phyloP scores from a whole-genome alignment of 64 coral and sea anemone genomes.

The Orbicella faveolata region DNA sequence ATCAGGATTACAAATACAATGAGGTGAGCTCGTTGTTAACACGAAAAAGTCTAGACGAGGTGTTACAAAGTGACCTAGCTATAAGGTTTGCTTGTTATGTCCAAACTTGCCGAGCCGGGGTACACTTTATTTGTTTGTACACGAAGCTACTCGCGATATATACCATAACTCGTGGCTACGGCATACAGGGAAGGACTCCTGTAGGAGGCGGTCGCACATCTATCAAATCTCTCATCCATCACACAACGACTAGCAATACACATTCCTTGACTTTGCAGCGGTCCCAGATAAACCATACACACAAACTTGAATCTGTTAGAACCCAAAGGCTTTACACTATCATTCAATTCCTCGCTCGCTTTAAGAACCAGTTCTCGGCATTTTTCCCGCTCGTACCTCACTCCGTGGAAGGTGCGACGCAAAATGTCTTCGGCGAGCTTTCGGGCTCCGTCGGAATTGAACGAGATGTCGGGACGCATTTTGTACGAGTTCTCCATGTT shows the following conservation, averaged over 20 bases:
- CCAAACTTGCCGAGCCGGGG: too few relatives aligned
- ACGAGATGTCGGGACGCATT: slow-evolving; percentile 1
- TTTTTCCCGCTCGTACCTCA: slow-evolving; percentile 24
- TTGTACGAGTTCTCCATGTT: slow-evolving; percentile 15
- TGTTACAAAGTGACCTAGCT: too few relatives aligned
- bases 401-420: slow-evolving; percentile 1
- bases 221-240: slow-evolving; percentile 39
- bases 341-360: slow-evolving; percentile 11
- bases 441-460: background rate
- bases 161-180: slow-evolving; percentile 8
- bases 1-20: too few relatives aligned
- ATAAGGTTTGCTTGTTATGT: too few relatives aligned
- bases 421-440: slow-evolving; percentile 12
- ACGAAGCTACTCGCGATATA: background rate
- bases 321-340: background rate
- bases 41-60: too few relatives aligned
- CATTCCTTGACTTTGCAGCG: slow-evolving; percentile 4
- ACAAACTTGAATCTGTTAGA: slow-evolving; percentile 29
- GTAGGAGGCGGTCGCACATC: background rate
- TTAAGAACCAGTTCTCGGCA: background rate
- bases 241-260: background rate
- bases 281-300: slow-evolving; percentile 4
- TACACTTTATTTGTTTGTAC: too few relatives aligned
- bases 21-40: too few relatives aligned
- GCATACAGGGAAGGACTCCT: background rate